Conservation (phyloP, 2,888 invertebrate species). For the Drosophila rubida region DNA sequence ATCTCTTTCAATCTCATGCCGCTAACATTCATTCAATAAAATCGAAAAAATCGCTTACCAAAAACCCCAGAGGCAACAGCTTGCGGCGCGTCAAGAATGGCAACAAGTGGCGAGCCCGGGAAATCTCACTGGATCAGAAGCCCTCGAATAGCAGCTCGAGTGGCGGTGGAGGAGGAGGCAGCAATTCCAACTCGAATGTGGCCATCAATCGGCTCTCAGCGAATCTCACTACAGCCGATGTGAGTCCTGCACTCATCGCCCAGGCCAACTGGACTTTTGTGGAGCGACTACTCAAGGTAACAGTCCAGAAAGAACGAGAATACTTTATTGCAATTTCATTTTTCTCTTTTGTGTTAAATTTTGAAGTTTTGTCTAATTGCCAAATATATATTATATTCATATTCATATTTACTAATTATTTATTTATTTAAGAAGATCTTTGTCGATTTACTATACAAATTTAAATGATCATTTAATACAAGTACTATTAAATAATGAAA, state of each 20-base stretch:
- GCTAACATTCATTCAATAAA: constrained; percentile 62
- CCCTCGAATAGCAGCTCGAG: constrained; percentile 43
- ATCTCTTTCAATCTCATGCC: constrained; percentile 53
- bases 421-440: no score
- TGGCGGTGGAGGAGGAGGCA: not conserved
- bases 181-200: constrained; percentile 58
- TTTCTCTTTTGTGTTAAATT: no score
- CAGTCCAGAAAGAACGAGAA: no score
- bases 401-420: no score
- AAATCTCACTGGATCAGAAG: constrained; percentile 86
- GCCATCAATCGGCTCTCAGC: constrained; percentile 83
- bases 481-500: no score
- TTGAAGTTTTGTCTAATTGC: no score
- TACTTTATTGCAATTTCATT: no score
- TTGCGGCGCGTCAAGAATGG: constrained; percentile 87
- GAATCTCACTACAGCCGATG: constrained; percentile 83
- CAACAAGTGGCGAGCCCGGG: constrained; percentile 88
- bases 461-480: no score
- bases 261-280: constrained; percentile 99
- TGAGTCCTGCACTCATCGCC: constrained; percentile 94
- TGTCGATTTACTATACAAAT: no score
- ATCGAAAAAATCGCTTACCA: constrained; percentile 17
- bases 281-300: constrained; percentile 96
- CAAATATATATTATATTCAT: not conserved
- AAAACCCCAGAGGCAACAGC: constrained; percentile 85